Percentiles rank a stretch among this genome's conserved stretches.
Conservation (phyloP, 2,113 vertebrate genomes). For the Crotophaga sulcirostris region DNA sequence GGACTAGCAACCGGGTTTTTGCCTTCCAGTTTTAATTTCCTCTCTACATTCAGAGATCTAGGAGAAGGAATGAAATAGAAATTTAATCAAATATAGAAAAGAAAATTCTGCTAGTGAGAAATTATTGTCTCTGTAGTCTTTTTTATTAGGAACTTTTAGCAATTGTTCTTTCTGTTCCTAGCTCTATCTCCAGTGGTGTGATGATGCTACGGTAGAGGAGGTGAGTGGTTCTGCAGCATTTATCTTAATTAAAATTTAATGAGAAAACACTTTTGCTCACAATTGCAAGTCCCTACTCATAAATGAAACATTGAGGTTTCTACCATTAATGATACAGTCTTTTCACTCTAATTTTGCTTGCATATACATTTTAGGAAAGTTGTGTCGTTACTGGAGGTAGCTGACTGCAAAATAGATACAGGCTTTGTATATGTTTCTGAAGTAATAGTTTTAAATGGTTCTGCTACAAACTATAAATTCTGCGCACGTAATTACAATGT, state of each 20-base stretch:
- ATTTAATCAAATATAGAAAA: constrained; percentile 24
- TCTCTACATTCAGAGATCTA: neutral
- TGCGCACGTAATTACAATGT: neutral
- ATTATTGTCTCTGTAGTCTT: constrained; percentile 48
- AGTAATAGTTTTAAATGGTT: constrained; percentile 59
- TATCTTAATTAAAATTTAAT: constrained; percentile 97
- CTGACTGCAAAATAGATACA: constrained; percentile 45
- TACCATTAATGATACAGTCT: constrained; percentile 81
- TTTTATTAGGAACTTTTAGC: constrained; percentile 64
- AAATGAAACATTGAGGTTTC: constrained; percentile 90
- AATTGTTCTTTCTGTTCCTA: constrained; percentile 77
- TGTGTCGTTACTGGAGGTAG: constrained; percentile 75
- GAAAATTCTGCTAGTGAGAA: constrained; percentile 45
- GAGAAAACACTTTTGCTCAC: constrained; percentile 89
- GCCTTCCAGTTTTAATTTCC: neutral
- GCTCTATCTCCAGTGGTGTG: constrained; percentile 98
- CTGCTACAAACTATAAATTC: constrained; percentile 13
- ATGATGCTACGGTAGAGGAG: constrained; percentile 91
- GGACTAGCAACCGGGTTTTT: neutral
- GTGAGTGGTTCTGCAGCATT: constrained; percentile 87
- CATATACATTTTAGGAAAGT: constrained; percentile 75
- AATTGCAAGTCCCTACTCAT: constrained; percentile 86
- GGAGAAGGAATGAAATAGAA: neutral
- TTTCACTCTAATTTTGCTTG: constrained; percentile 81
- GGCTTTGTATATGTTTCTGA: constrained; percentile 65